Conservation (phyloP, 2,888 invertebrate genomes). For the Carabus problematicus region DNA sequence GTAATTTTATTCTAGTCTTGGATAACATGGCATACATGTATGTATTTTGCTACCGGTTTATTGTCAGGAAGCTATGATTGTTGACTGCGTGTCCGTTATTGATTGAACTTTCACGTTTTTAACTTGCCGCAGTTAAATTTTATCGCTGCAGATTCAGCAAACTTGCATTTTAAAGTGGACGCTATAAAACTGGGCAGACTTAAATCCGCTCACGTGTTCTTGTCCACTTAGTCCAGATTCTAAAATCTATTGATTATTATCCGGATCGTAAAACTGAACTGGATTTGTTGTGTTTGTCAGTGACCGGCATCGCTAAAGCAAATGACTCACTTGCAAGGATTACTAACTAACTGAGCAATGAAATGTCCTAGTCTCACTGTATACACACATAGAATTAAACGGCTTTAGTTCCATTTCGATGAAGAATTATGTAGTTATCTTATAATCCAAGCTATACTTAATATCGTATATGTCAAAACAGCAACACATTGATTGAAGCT, state of each 20-base stretch:
- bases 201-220: conserved; percentile 38
- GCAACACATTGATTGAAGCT: no score
- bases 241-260: conserved; percentile 20
- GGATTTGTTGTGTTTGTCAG: conserved; percentile 13
- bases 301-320: background rate
- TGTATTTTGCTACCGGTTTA: no score
- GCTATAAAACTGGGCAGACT: conserved; percentile 14
- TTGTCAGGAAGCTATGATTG: background rate
- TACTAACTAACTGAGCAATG: background rate
- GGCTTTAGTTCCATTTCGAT: no score
- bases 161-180: conserved; percentile 43
- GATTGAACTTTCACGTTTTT: conserved; percentile 37
- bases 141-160: conserved; percentile 43
- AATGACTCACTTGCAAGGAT: conserved; percentile 7
- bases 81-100: conserved; percentile 16
- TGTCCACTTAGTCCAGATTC: conserved; percentile 20
- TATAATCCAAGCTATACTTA: no score
- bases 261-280: conserved; percentile 2
- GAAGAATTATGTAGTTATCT: no score
- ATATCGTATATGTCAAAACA: no score
- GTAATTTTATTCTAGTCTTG: no score
- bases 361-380: background rate
- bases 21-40: no score
- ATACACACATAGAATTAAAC: no score
- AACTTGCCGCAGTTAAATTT: conserved; percentile 40